Conservation (phyloP, 1,140 invertebrate genomes). For the Drosophila watanabei region DNA sequence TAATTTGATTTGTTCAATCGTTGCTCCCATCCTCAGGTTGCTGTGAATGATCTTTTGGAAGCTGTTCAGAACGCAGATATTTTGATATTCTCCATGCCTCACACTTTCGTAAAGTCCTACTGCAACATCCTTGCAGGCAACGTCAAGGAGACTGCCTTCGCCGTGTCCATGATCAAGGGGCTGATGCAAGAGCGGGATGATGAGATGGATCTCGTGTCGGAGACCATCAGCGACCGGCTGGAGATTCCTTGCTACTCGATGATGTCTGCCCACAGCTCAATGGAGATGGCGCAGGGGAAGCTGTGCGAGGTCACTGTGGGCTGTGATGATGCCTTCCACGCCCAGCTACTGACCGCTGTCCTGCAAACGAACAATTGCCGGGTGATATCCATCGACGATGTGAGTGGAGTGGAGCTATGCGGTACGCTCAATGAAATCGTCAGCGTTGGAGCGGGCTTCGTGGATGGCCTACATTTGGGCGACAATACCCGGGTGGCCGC, state of each 20-base stretch:
- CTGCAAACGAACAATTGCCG: constrained; percentile 98
- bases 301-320: constrained; percentile 99
- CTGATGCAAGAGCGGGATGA: constrained; percentile 94
- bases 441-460: constrained; percentile 98
- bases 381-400: constrained; percentile 97
- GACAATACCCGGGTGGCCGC: constrained; percentile 99
- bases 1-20: neutral
- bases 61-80: constrained; percentile 96
- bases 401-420: constrained; percentile 98
- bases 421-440: constrained; percentile 99
- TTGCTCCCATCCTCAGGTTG: constrained; percentile 89
- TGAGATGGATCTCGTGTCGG: constrained; percentile 96
- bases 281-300: constrained; percentile 97
- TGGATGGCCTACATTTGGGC: constrained; percentile 96
- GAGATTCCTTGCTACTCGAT: constrained; percentile 95
- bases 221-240: constrained; percentile 90
- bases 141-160: constrained; percentile 95
- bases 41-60: constrained; percentile 96
- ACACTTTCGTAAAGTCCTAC: constrained; percentile 95
- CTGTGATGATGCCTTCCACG: constrained; percentile 90
- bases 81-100: constrained; percentile 98
- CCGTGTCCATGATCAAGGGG: constrained; percentile 98
- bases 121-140: constrained; percentile 94
- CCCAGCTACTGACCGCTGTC: constrained; percentile 92
- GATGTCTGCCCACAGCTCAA: constrained; percentile 99